These are phyloP conservation scores for Listronotus oregonensis DNA, from an alignment of 1,140 invertebrate species.

Conservation along the genomic window DNA sequence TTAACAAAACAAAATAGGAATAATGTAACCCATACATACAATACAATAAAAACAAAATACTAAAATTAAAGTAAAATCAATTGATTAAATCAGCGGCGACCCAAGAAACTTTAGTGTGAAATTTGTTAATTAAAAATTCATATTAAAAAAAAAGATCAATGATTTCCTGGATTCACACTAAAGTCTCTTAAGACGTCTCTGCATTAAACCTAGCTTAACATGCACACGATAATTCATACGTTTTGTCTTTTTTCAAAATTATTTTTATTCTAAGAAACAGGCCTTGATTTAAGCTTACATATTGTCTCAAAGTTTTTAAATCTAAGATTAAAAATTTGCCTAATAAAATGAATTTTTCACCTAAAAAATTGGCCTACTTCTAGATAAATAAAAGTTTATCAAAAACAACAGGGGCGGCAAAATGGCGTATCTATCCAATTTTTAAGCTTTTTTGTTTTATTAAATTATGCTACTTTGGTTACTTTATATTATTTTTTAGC, in stretches of 20 bases:
- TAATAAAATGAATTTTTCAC: neutral
- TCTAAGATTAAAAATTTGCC: conserved; percentile 9
- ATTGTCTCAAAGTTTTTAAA: conserved; percentile 18
- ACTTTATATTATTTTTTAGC: too few species aligned
- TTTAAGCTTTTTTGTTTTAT: too few species aligned
- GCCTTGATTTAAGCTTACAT: conserved; percentile 13
- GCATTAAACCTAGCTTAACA: neutral
- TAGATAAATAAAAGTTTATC: neutral
- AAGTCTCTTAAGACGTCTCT: too few species aligned
- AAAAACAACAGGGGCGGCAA: neutral
- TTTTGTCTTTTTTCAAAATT: conserved; percentile 4
- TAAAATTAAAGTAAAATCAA: conserved; percentile 2
- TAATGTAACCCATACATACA: conserved; percentile 20
- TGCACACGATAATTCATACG: neutral
- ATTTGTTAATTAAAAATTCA: too few species aligned
- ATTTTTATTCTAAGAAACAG: conserved; percentile 18
- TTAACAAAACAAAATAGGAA: conserved; percentile 12
- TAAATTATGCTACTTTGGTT: too few species aligned
- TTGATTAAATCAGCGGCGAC: neutral
- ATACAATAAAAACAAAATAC: conserved; percentile 13
- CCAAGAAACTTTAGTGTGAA: too few species aligned
- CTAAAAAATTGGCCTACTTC: neutral
- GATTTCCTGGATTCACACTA: too few species aligned
- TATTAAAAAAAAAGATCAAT: too few species aligned
- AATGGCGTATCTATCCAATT: too few species aligned